Conservation (phyloP, 1,140 invertebrate species). For the Diploscapter pachys region DNA sequence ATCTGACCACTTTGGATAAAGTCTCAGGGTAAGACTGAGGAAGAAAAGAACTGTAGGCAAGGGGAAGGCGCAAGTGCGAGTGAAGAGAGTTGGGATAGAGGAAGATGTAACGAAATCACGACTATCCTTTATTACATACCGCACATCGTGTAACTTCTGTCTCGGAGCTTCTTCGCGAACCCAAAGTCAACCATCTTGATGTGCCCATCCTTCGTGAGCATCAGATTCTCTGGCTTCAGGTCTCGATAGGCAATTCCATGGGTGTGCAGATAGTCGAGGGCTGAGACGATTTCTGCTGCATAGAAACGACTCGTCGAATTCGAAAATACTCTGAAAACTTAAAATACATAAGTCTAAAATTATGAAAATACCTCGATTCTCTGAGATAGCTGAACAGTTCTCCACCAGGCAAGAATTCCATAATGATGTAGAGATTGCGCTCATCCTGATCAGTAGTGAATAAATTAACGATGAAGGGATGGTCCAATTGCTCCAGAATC, state of each 20-base stretch:
- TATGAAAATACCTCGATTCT: constrained; percentile 61
- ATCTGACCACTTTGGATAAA: too few relatives aligned
- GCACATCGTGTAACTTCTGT: constrained; percentile 59
- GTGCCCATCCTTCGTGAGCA: constrained; percentile 85
- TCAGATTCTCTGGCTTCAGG: constrained; percentile 85
- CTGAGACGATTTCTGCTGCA: constrained; percentile 85
- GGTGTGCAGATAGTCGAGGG: constrained; percentile 86
- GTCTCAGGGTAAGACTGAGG: too few relatives aligned
- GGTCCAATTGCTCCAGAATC: constrained; percentile 43
- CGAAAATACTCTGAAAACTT: constrained; percentile 76
- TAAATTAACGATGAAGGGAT: constrained; percentile 58
- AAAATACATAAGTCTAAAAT: too few relatives aligned
- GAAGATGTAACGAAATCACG: too few relatives aligned
- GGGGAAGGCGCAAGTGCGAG: too few relatives aligned
- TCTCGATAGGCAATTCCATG: constrained; percentile 63
- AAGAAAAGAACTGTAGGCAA: too few relatives aligned
- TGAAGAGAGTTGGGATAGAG: too few relatives aligned
- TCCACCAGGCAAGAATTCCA: constrained; percentile 89
- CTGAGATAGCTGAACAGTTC: constrained; percentile 91
- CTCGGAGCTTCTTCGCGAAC: constrained; percentile 86
- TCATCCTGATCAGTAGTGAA: constrained; percentile 83
- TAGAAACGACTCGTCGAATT: constrained; percentile 84
- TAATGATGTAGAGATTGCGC: constrained; percentile 83
- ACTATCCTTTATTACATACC: too few relatives aligned
- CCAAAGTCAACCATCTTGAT: constrained; percentile 96